Percentiles rank a stretch among this genome's conserved stretches.
Evolutionary conservation across 2,797 vertebrate species (phyloP).

Genomic region (Esox lucius): DNA sequence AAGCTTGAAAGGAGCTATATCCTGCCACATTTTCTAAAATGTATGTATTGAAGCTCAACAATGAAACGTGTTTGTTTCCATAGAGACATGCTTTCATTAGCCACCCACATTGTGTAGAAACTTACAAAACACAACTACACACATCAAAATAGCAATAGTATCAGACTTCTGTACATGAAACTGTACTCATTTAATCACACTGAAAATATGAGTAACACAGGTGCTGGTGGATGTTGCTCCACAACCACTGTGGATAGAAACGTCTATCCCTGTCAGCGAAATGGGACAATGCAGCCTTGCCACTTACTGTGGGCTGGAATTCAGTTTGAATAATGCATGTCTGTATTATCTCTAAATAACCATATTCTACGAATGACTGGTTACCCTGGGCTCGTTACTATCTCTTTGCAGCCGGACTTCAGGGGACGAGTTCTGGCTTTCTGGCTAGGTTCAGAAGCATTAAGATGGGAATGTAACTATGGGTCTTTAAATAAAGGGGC

Average conservation of each 20-base stretch:
- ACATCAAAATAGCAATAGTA: conserved; percentile 25
- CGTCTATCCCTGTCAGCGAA: background rate
- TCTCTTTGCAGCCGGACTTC: conserved; percentile 1
- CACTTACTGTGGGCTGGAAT: conserved; percentile 3
- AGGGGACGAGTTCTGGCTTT: conserved; percentile 4
- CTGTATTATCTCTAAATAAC: conserved; percentile 53
- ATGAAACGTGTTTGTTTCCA: background rate
- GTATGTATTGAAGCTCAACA: no score
- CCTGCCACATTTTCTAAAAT: no score
- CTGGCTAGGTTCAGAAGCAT: conserved; percentile 28
- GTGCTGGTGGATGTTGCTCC: background rate
- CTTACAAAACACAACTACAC: conserved; percentile 30
- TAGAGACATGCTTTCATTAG: background rate
- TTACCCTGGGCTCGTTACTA: conserved; percentile 8
- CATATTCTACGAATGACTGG: conserved; percentile 48
- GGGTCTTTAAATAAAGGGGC: no score
- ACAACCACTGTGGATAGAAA: background rate
- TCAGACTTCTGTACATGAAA: conserved; percentile 15
- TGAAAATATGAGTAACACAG: background rate
- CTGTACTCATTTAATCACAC: conserved; percentile 26
- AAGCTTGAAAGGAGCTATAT: no score
- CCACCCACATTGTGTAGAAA: conserved; percentile 28
- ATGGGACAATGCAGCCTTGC: background rate
- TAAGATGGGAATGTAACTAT: background rate
- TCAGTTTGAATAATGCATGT: conserved; percentile 55